Evolutionary conservation across 2,888 invertebrate genomes (phyloP), one percentile per base, ranked within the genome.

Genomic region (Geophilus truncorum): DNA sequence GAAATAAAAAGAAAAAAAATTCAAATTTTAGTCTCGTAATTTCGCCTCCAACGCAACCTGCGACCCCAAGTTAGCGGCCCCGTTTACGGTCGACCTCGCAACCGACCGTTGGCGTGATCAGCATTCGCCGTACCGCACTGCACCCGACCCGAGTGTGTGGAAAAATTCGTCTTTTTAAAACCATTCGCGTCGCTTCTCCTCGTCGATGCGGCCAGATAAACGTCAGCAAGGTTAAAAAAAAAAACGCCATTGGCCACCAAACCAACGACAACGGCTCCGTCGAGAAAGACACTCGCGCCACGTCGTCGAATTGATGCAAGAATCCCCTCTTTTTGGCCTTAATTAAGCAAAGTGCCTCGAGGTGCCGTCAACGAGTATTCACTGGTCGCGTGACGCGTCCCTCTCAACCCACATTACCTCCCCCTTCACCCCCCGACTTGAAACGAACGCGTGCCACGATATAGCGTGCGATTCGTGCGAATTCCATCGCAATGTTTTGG

Each of bases 61-160:
- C 70, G 70, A 70, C 70, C 70, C 28, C 70, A 25, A 70, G 25
- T 70, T 25, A 12, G 25, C 70, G 70, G 70, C 70, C 70, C 70
- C 70, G 70, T 70, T 70, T 70, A 25, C 70, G 70, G 70, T 25
- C 70, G 70, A 57, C 57, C 57, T 57, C 23, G 21, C 57, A 57
- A 57, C 57, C 57, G 57, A 23, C 70, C 28, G 70, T 25, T 70
- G 70, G 28, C 70, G 70, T 70, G 70, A 70, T 70, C 70, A 28
- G 70, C 70, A 70, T 70, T 70, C 70, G 70, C 28, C 28, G 57
- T 18, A 21, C 23, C 21, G 21, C 57, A 70, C 28, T 28, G 15
- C 15, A 12, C 70, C 28, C 28, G 23, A 28, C 15, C 18, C 18
- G n/a, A n/a, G 7, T 18, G 2, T 23, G 21, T 1, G 0, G 12